A percentile compares a stretch with the other conserved stretches of the same genome.
These are phyloP conservation scores for Hyperoplus immaculatus DNA, from an alignment of 2,797 vertebrate species.

Conservation along the genomic window DNA sequence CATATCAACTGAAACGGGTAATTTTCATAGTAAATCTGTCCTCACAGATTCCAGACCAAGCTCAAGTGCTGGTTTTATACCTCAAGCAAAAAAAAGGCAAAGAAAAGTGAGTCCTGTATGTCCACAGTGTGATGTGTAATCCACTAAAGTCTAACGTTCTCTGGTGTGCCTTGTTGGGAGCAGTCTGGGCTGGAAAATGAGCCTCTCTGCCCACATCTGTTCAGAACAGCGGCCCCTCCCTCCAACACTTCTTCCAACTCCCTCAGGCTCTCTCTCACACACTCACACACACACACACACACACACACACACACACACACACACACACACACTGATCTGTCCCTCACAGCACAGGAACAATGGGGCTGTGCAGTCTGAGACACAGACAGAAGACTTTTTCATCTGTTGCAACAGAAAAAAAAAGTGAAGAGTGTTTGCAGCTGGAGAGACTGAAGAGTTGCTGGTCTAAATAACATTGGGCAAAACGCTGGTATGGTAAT, in stretches of 20 bases:
- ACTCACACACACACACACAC: constrained; percentile 4
- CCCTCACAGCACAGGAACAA: constrained; percentile 31
- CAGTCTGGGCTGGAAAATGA: constrained; percentile 61
- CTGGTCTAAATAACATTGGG: neutral
- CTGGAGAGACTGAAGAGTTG: neutral
- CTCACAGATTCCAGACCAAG: neutral
- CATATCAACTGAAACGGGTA: constrained; percentile 10
- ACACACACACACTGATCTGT: neutral
- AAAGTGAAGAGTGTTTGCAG: neutral
- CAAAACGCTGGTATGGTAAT: constrained; percentile 1
- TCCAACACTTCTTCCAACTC: constrained; percentile 52
- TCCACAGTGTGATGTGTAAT: constrained; percentile 28
- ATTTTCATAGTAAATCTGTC: neutral
- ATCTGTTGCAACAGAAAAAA: neutral
- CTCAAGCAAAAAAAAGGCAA: neutral
- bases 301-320: neutral
- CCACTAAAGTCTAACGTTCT: constrained; percentile 23
- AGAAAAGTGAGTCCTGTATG: neutral
- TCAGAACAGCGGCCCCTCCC: constrained; percentile 68
- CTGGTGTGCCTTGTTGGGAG: constrained; percentile 25
- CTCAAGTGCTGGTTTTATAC: neutral
- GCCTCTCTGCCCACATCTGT: constrained; percentile 76
- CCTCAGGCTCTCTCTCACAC: constrained; percentile 10
- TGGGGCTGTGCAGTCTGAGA: constrained; percentile 14
- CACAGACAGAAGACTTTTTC: constrained; percentile 3